Conservation (phyloP, 2,797 vertebrate genomes). For the Aeoliscus strigatus region DNA sequence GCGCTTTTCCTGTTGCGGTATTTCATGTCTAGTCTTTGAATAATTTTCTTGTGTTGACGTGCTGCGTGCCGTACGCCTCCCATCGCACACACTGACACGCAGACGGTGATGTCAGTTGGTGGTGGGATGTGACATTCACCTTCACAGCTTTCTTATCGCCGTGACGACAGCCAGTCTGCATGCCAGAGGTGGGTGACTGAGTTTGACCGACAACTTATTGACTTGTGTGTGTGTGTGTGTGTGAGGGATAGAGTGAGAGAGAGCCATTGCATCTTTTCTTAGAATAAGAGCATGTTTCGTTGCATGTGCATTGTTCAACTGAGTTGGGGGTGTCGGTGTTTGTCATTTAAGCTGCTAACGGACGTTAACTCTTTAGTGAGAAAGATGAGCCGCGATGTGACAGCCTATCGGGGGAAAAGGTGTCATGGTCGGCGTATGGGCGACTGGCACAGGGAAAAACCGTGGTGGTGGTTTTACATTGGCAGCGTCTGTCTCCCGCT, state of each 20-base stretch:
- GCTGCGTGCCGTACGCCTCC: no score
- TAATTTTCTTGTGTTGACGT: no score
- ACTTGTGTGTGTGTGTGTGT: slow-evolving; percentile 14
- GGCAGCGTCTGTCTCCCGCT: slow-evolving; percentile 38
- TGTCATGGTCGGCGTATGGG: slow-evolving; percentile 48
- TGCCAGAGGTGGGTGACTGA: slow-evolving; percentile 34
- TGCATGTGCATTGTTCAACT: no score
- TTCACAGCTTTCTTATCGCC: slow-evolving; percentile 36
- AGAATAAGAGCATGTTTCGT: no score
- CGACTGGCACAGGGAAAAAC: slow-evolving; percentile 35
- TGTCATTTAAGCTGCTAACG: not conserved
- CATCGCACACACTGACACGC: not conserved
- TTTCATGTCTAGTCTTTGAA: no score
- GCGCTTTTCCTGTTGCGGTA: no score
- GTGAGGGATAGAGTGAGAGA: not conserved
- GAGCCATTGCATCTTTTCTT: no score
- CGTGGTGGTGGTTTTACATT: slow-evolving; percentile 63
- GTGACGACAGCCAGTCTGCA: slow-evolving; percentile 46
- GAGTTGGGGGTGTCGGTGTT: no score
- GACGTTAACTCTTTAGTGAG: no score
- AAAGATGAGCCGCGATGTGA: slow-evolving; percentile 11
- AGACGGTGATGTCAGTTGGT: slow-evolving; percentile 34
- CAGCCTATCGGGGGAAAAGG: slow-evolving; percentile 36
- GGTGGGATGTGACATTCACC: slow-evolving; percentile 45
- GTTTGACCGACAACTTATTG: slow-evolving; percentile 39